Conservation (phyloP, 2,888 invertebrate species). For the Tenthredo notha region DNA sequence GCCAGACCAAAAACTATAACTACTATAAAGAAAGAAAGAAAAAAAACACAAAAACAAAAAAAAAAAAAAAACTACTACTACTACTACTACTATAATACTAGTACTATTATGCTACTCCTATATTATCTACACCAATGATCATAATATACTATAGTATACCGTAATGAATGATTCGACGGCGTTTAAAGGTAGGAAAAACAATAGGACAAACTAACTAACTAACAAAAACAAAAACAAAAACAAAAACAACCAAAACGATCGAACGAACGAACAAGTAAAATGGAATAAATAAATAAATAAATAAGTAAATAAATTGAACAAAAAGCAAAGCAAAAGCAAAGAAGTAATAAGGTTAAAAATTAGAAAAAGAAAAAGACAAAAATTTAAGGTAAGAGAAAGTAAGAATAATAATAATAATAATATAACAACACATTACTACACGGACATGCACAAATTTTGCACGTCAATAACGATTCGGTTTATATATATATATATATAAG, state of each 20-base stretch:
- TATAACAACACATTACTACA: background rate
- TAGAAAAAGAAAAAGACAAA: too few species aligned
- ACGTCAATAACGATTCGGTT: background rate
- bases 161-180: background rate
- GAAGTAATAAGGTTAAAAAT: too few species aligned
- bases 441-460: background rate
- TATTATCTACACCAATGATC: background rate
- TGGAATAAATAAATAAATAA: background rate
- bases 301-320: background rate
- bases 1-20: constrained; percentile 52
- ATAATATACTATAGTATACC: constrained; percentile 10
- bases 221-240: background rate
- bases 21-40: constrained; percentile 1
- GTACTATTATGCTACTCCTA: constrained; percentile 40
- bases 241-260: background rate
- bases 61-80: constrained; percentile 25
- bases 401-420: background rate
- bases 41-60: background rate
- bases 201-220: background rate
- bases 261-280: too few species aligned
- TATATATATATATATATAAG: too few species aligned
- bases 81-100: constrained; percentile 1
- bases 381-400: background rate
- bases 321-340: background rate
- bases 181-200: background rate